Conservation (phyloP, 2,797 vertebrate species). For the Coregonus sp. region DNA sequence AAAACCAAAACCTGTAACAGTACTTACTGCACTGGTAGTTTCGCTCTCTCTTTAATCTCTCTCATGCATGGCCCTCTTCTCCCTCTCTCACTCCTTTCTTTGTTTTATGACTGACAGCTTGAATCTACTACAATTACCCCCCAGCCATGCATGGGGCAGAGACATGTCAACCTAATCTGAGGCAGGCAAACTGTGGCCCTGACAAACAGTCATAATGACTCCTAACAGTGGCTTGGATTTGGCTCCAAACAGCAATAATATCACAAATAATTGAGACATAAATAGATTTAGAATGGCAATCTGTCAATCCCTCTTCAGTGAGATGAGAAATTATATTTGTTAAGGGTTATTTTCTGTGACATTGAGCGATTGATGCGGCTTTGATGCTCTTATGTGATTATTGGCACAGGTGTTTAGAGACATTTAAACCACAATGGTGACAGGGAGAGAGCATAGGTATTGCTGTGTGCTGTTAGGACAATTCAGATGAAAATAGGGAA, state of each 20-base stretch:
- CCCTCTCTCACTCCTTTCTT: background rate
- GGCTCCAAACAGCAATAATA: slow-evolving; percentile 3
- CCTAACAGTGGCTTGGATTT: background rate
- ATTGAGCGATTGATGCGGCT: background rate
- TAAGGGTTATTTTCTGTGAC: background rate
- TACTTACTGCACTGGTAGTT: background rate
- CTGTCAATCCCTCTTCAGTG: background rate
- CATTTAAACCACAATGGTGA: background rate
- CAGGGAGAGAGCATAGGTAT: background rate
- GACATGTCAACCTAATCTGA: background rate
- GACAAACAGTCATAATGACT: background rate
- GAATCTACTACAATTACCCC: background rate
- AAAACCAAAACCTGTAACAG: too few relatives aligned
- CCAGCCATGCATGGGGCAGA: background rate
- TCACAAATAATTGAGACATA: background rate
- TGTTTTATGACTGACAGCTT: too few relatives aligned
- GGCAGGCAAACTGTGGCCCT: background rate
- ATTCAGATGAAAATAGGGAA: background rate
- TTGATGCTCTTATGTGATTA: background rate
- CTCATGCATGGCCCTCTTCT: background rate
- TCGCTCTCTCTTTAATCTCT: background rate
- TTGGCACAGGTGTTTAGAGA: background rate
- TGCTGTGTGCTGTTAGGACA: background rate
- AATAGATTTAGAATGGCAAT: background rate
- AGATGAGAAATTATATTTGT: background rate